phyloP scores from a whole-genome alignment of 2,888 invertebrate genomes.

The Cosmopolites sordidus region DNA sequence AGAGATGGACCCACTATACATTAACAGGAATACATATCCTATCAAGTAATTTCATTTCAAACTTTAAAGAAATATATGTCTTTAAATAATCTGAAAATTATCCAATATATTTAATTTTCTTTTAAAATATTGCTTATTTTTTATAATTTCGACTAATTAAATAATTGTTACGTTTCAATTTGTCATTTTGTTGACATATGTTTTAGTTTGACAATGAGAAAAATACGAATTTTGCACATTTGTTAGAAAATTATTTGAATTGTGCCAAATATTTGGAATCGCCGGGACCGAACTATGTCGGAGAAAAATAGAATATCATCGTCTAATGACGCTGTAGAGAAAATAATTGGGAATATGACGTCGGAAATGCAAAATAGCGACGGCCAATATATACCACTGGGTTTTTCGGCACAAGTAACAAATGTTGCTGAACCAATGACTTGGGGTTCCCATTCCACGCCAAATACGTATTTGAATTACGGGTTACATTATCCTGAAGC shows the following conservation, averaged over 20 bases:
- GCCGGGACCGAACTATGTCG: constrained; percentile 37
- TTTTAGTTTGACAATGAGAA: constrained; percentile 8
- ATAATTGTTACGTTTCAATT: neutral
- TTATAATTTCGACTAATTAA: neutral
- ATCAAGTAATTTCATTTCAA: too few relatives aligned
- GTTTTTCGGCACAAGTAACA: constrained; percentile 46
- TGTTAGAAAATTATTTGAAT: constrained; percentile 14
- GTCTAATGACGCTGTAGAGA: constrained; percentile 49
- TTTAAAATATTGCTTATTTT: neutral
- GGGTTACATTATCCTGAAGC: constrained; percentile 33
- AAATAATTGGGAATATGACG: constrained; percentile 59
- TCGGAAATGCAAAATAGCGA: constrained; percentile 56
- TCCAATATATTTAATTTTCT: too few relatives aligned
- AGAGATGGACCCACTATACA: too few relatives aligned
- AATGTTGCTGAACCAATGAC: constrained; percentile 18
- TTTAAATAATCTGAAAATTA: too few relatives aligned
- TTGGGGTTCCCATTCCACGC: constrained; percentile 29
- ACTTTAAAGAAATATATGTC: too few relatives aligned
- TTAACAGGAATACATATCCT: too few relatives aligned
- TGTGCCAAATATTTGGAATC: constrained; percentile 22
- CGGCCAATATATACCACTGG: constrained; percentile 55
- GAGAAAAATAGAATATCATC: constrained; percentile 38
- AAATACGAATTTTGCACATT: constrained; percentile 11
- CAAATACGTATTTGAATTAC: constrained; percentile 34
- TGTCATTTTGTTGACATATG: constrained; percentile 4